Percentiles rank a stretch among this genome's conserved stretches.
These are phyloP conservation scores for Pachliopta kotzebuea DNA, from an alignment of 2,888 invertebrate species.

Conservation along the genomic window DNA sequence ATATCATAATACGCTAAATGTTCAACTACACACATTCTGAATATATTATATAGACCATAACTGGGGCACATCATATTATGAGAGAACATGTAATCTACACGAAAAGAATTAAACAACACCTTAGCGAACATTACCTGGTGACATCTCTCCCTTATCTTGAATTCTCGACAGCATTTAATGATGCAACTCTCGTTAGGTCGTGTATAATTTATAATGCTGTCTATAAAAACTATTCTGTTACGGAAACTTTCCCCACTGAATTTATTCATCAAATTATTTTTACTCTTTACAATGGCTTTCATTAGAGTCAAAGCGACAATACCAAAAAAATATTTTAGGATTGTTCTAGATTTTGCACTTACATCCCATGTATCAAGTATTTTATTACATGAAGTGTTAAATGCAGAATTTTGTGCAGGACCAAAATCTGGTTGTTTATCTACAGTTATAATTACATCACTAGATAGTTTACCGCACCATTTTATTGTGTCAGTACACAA, in stretches of 20 bases:
- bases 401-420: constrained; percentile 34
- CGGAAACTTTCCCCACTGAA: constrained; percentile 29
- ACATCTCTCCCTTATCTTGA: constrained; percentile 28
- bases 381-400: constrained; percentile 33
- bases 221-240: neutral
- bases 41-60: constrained; percentile 28
- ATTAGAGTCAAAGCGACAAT: constrained; percentile 34
- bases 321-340: constrained; percentile 36
- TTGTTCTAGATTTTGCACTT: constrained; percentile 22
- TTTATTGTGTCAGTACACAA: neutral
- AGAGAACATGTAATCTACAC: constrained; percentile 10
- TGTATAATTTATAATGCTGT: constrained; percentile 22
- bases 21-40: constrained; percentile 32
- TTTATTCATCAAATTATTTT: constrained; percentile 32
- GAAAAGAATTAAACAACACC: constrained; percentile 32
- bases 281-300: constrained; percentile 33
- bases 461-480: neutral
- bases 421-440: constrained; percentile 3
- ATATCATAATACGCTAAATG: constrained; percentile 35
- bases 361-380: constrained; percentile 33
- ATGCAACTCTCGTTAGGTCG: constrained; percentile 34
- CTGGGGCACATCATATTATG: neutral
- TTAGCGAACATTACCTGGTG: constrained; percentile 37
- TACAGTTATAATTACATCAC: too few relatives aligned
- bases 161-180: constrained; percentile 32